phyloP scores from a whole-genome alignment of 2,888 invertebrate species.

The Dryomyza anilis region DNA sequence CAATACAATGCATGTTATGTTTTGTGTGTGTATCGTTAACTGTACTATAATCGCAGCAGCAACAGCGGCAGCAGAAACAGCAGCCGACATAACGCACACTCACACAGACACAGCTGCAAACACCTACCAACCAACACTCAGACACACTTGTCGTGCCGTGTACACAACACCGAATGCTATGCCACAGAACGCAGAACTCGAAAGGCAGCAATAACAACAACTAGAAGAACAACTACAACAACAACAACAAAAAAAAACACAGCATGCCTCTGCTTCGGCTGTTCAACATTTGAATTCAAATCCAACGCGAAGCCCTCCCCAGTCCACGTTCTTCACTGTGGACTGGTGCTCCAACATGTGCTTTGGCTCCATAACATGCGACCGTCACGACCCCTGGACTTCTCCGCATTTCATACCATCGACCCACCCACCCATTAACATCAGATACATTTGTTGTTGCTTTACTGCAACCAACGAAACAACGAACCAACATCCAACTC shows the following conservation, averaged over 20 bases:
- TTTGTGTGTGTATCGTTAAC: slow-evolving; percentile 22
- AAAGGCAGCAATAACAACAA: slow-evolving; percentile 7
- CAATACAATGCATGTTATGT: slow-evolving; percentile 17
- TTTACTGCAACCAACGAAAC: no score
- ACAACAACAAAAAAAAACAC: slow-evolving; percentile 11
- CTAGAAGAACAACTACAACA: not conserved
- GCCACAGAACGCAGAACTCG: not conserved
- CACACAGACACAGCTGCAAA: slow-evolving; percentile 21
- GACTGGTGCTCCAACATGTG: not conserved
- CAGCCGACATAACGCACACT: slow-evolving; percentile 18
- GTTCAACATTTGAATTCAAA: slow-evolving; percentile 26
- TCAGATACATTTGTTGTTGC: no score
- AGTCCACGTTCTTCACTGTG: not conserved
- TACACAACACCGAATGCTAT: slow-evolving; percentile 6
- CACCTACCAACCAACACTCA: slow-evolving; percentile 19
- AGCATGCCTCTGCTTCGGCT: no score
- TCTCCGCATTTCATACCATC: no score
- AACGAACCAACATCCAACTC: no score
- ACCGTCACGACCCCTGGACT: no score
- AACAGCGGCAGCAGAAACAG: slow-evolving; percentile 18
- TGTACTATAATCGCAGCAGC: slow-evolving; percentile 21
- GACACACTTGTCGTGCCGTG: slow-evolving; percentile 24
- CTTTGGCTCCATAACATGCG: no score
- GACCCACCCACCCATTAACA: no score
- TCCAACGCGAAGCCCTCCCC: slow-evolving; percentile 9